phyloP scores from a whole-genome alignment of 2,113 vertebrate species.

The Brachyhypopomus occidentalis region DNA sequence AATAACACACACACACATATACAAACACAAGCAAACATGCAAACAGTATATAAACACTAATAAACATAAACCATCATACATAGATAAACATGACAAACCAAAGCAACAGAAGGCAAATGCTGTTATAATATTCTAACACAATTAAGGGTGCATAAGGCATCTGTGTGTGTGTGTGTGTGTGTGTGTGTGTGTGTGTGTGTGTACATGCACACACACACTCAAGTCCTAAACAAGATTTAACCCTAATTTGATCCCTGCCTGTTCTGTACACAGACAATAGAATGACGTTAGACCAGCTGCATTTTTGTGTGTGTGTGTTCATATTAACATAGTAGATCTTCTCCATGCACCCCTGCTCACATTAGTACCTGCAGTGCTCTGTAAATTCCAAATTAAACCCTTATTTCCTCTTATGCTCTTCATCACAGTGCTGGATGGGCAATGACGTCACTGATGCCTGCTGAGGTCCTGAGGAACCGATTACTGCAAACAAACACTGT shows the following conservation, averaged over 20 bases:
- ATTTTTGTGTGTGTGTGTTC: not conserved
- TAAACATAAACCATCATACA: not conserved
- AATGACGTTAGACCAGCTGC: too few relatives aligned
- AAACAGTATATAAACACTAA: not conserved
- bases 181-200: conserved; percentile 7
- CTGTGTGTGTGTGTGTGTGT: conserved; percentile 27
- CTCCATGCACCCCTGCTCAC: conserved; percentile 41
- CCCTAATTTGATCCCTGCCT: conserved; percentile 30
- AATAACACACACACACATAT: not conserved
- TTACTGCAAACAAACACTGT: not conserved
- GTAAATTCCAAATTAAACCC: conserved; percentile 34
- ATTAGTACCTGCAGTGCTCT: conserved; percentile 35
- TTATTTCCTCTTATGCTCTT: conserved; percentile 33
- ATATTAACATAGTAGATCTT: conserved; percentile 27
- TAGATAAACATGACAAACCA: conserved; percentile 36
- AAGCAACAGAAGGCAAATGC: conserved; percentile 39
- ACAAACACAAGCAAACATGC: not conserved
- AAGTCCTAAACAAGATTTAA: conserved; percentile 28
- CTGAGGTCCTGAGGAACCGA: not conserved
- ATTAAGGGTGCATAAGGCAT: conserved; percentile 45
- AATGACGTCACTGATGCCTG: conserved; percentile 27
- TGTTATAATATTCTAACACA: conserved; percentile 32
- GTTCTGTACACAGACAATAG: conserved; percentile 25
- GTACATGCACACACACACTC: conserved; percentile 22
- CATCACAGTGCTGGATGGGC: conserved; percentile 13